A percentile compares a stretch with the other conserved stretches of the same genome.
phyloP scores from a whole-genome alignment of 1,140 invertebrate species.

The Ptiloglossa arizonensis region DNA sequence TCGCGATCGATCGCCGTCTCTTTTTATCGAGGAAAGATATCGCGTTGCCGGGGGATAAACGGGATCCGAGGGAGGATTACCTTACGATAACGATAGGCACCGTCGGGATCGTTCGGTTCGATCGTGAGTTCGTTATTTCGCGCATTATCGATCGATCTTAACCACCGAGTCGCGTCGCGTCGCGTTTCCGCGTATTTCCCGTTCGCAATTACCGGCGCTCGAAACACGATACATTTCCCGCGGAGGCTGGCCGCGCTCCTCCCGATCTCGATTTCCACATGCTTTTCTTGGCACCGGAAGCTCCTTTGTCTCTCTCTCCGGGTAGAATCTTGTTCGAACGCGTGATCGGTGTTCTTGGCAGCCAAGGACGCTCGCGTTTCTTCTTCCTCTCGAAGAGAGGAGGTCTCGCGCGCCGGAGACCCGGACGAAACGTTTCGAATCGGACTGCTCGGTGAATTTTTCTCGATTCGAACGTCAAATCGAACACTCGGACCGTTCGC shows the following conservation, averaged over 20 bases:
- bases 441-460: too few relatives aligned
- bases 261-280: neutral
- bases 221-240: neutral
- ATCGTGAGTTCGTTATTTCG: neutral
- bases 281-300: conserved; percentile 13
- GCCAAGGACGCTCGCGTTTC: neutral
- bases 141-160: neutral
- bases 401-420: too few relatives aligned
- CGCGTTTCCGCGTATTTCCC: too few relatives aligned
- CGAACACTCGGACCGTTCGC: too few relatives aligned
- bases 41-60: neutral
- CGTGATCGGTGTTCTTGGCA: conserved; percentile 7
- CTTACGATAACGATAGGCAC: conserved; percentile 14
- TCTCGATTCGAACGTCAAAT: too few relatives aligned
- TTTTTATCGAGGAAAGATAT: neutral
- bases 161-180: neutral
- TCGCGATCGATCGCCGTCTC: neutral
- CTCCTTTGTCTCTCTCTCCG: neutral
- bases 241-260: neutral
- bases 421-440: neutral
- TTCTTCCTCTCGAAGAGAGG: neutral
- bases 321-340: neutral
- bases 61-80: neutral
- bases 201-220: neutral
- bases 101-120: neutral